Evolutionary conservation across 2,797 vertebrate genomes (phyloP), one percentile per base, ranked within the genome.

Genomic region (Hephaestus fuliginosus): DNA sequence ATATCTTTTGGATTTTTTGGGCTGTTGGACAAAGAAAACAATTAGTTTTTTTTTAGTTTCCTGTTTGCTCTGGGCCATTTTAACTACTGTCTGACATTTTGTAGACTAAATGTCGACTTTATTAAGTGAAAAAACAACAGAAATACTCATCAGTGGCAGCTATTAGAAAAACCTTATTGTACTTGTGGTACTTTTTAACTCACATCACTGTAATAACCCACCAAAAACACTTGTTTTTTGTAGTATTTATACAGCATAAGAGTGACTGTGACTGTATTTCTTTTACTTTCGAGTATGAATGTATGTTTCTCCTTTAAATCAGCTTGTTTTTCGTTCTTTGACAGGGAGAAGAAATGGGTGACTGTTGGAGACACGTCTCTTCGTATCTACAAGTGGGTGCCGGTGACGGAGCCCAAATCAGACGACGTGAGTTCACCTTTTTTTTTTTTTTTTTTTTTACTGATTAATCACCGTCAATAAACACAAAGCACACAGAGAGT

Each of bases 281-380:
- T 15, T 62, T 14, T 39, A 1, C 53, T 58, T 39, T 20, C 39
- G 20, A 6, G 60, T 18, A 30, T 14, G 25, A 14, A 56, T 12
- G 9, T 52, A 0, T 18, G n/a, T 13, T 10, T 5, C 12, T 46
- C 46, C 13, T 56, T 63, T 55, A 15, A 68, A 22, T 82, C 53
- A 46, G 68, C 20, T 41, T 20, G 4, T 22, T 53, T 33, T 62
- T 61, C n/a, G 69, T 28, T 76, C 46, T 1, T 4, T 0, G 22
- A 22, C 94, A 99, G 98, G 98, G 98, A 99, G 95, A 99, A 99
- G 96, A 99, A 99, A 91, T 99, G 98, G 98, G 98, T 99, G 94
- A 99, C 98, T 0, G 98, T 99, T 36, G 98, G 98, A 2, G 98
- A 99, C 93, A 99, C 98, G 0, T 99, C 98, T 62, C 96, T 99